These are phyloP conservation scores for Leptopilina drosophilae DNA, from an alignment of 2,888 invertebrate species.

Conservation along the genomic window DNA sequence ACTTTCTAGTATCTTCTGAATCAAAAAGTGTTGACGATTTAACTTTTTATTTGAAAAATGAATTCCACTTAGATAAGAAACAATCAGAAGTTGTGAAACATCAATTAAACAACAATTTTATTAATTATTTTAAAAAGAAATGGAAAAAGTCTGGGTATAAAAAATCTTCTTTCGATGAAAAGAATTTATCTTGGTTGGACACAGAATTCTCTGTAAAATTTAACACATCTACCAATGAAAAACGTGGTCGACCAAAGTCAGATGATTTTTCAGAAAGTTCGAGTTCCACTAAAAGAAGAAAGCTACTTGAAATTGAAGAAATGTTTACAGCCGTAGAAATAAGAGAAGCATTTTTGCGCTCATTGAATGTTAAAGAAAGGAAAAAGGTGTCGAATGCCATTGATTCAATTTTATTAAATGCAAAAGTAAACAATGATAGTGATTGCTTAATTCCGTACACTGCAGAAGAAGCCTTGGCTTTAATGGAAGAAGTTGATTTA, in stretches of 20 bases:
- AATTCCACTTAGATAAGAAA: constrained; percentile 5
- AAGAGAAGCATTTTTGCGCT: constrained; percentile 18
- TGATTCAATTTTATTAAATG: constrained; percentile 1
- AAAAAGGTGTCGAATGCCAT: neutral
- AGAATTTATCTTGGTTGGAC: constrained; percentile 2
- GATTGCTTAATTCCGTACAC: constrained; percentile 18
- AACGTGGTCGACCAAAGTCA: constrained; percentile 9
- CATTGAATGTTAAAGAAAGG: neutral
- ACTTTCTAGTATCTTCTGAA: constrained; percentile 2
- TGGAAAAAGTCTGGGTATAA: neutral
- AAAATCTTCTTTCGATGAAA: neutral
- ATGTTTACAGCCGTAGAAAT: neutral
- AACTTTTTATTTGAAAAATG: neutral
- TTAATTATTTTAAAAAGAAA: constrained; percentile 4
- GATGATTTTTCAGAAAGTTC: constrained; percentile 14
- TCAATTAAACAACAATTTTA: neutral
- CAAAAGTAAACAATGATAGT: neutral
- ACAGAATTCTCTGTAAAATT: constrained; percentile 1
- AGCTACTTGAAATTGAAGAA: neutral
- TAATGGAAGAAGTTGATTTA: too few species aligned
- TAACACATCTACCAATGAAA: neutral
- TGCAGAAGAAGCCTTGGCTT: constrained; percentile 38
- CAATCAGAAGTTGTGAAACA: constrained; percentile 14
- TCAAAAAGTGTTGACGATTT: constrained; percentile 6
- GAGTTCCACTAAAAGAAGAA: constrained; percentile 24